Base-by-base conservation (phyloP, 2,888 invertebrate genomes). In the Ochropacha duplaris region DNA sequence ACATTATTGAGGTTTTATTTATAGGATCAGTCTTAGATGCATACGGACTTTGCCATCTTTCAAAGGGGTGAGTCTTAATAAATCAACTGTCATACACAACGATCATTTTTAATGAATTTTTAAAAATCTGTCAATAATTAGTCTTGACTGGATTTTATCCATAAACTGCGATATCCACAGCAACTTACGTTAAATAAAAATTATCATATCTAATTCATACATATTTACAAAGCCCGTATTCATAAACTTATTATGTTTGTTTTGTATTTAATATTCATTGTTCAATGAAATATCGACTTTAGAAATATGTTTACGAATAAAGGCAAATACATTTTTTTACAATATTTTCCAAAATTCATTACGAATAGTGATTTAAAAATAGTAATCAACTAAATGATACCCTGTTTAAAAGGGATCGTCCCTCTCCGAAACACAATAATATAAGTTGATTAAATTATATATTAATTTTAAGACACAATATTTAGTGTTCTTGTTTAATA, bases 71-170 rank as follows among this genome's bases (percentile, higher is more conserved):
- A n/a, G 26, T 50, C 31, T 12, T 69, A 84, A 84, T 80, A 65
- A 86, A 86, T 84, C 73, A 62, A 64, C 14, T 19, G 19, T 2
- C 44, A 44, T 44, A 19, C 19, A 44, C 44, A 79, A 78, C 78
- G 80, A 84, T 36, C 9, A n/a, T n/a, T 0, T 36, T 36, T n/a
- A 31, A 31, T 52, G 88, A 86, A 76, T 84, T 86, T 87, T 85
- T 86, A 83, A 88, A 90, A 90, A 87, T 88, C 83, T 88, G 87
- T 90, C 90, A 90, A 31, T 31, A 8, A 2, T 9, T 12, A 31
- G 31, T 90, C 83, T 88, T 87, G 83, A 87, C 74, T 90, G 92
- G 92, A 91, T 92, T 88, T 90, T 89, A 92, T 92, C 92, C 92
- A 87, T 87, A 87, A 88, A 88, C 85, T 83, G 88, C 88, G 84